Evolutionary conservation across 2,888 invertebrate species (phyloP).

Genomic region (Cephus pygmeus): DNA sequence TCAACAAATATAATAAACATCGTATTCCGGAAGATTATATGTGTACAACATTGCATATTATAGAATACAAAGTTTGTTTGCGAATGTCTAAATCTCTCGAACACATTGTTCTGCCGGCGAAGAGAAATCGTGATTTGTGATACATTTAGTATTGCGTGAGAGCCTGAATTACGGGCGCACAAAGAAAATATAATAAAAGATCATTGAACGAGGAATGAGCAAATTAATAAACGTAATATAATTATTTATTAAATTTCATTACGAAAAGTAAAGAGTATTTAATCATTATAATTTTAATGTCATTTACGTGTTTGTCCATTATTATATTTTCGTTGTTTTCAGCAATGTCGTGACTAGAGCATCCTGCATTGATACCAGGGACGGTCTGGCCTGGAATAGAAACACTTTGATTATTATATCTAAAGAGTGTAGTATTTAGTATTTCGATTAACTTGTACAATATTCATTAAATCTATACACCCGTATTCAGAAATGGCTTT

Average conservation of each 20-base stretch:
- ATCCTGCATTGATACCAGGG: background rate
- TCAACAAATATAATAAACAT: background rate
- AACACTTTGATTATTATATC: background rate
- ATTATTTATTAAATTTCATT: no score
- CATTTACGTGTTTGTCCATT: background rate
- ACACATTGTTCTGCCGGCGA: background rate
- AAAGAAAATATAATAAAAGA: background rate
- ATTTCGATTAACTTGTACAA: no score
- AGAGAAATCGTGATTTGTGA: background rate
- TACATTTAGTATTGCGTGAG: background rate
- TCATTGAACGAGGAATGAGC: background rate
- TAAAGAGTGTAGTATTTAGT: background rate
- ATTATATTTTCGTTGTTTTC: background rate
- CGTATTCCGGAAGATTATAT: background rate
- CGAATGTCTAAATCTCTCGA: background rate
- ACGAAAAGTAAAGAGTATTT: background rate
- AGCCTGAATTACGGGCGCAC: background rate
- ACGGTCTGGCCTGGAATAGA: background rate
- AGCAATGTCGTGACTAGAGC: background rate
- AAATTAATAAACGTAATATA: background rate
- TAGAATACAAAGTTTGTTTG: background rate
- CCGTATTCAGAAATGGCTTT: no score
- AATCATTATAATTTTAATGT: background rate
- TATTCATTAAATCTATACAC: no score
- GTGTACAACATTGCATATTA: background rate